A percentile compares a stretch with the other conserved stretches of the same genome.
phyloP scores from a whole-genome alignment of 2,888 invertebrate species.

The Xestobium rufovillosum region DNA sequence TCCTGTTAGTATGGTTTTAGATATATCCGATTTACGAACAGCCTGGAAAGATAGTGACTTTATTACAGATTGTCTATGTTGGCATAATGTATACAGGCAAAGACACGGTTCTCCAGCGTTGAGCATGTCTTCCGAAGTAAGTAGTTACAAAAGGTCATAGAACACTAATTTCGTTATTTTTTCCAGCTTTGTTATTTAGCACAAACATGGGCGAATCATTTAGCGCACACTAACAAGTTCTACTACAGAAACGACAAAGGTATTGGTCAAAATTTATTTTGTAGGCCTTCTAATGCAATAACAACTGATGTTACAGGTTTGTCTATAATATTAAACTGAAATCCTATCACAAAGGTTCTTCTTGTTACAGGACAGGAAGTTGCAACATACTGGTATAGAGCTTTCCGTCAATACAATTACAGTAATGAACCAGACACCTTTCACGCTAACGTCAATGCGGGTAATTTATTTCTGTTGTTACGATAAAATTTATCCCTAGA shows the following conservation, averaged over 20 bases:
- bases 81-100: slow-evolving; percentile 77
- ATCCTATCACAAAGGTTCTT: not conserved
- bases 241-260: slow-evolving; percentile 68
- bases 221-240: slow-evolving; percentile 74
- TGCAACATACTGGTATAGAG: slow-evolving; percentile 74
- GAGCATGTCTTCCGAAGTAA: slow-evolving; percentile 68
- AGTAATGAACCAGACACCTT: slow-evolving; percentile 64
- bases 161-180: slow-evolving; percentile 18
- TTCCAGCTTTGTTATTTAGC: slow-evolving; percentile 69
- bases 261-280: slow-evolving; percentile 74
- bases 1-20: slow-evolving; percentile 64
- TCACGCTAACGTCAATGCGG: slow-evolving; percentile 72
- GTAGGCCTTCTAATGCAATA: slow-evolving; percentile 59
- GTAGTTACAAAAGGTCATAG: not conserved
- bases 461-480: too few species aligned
- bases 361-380: slow-evolving; percentile 63
- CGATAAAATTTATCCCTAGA: too few species aligned
- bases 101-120: slow-evolving; percentile 66
- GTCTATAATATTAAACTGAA: slow-evolving; percentile 11
- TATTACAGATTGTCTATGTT: slow-evolving; percentile 71
- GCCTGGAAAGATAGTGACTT: slow-evolving; percentile 77
- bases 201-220: slow-evolving; percentile 82
- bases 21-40: slow-evolving; percentile 62
- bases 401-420: slow-evolving; percentile 67
- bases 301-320: slow-evolving; percentile 61